Percentiles rank a stretch among this genome's conserved stretches.
These are phyloP conservation scores for Polymixis flavicincta DNA, from an alignment of 2,888 invertebrate genomes.

Conservation along the genomic window DNA sequence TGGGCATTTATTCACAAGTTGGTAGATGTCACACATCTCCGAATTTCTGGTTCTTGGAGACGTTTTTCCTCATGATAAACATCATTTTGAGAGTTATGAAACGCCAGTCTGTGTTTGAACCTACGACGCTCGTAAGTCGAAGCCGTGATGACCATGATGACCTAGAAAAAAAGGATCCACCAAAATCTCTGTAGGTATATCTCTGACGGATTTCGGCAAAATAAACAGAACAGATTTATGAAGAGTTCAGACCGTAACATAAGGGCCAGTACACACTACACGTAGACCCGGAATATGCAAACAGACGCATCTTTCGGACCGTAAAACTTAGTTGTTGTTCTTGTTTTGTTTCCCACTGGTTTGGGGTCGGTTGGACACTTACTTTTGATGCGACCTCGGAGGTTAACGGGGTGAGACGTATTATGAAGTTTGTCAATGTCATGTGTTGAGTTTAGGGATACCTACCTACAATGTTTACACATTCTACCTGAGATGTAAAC, in stretches of 20 bases:
- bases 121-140: too few species aligned
- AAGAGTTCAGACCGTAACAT: slow-evolving; percentile 23
- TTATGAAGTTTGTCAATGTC: slow-evolving; percentile 39
- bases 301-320: slow-evolving; percentile 51
- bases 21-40: too few species aligned
- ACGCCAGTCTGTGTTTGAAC: too few species aligned
- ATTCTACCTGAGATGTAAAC: slow-evolving; percentile 11
- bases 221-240: slow-evolving; percentile 53
- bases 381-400: slow-evolving; percentile 48
- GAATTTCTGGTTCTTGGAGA: too few species aligned
- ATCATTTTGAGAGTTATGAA: too few species aligned
- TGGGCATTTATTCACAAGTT: too few species aligned
- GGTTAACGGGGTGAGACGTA: slow-evolving; percentile 40
- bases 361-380: slow-evolving; percentile 34
- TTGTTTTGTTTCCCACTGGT: slow-evolving; percentile 48
- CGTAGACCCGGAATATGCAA: slow-evolving; percentile 37
- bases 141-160: too few species aligned
- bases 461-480: not conserved
- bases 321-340: slow-evolving; percentile 56
- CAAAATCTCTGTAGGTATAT: slow-evolving; percentile 25
- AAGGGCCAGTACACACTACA: slow-evolving; percentile 19
- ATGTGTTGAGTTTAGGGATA: slow-evolving; percentile 17
- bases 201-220: slow-evolving; percentile 22
- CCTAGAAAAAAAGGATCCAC: not conserved
- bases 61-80: too few species aligned